Evolutionary conservation across 2,113 vertebrate genomes (phyloP), one percentile per base, ranked within the genome.

Genomic region (Nannobrachium achirus): DNA sequence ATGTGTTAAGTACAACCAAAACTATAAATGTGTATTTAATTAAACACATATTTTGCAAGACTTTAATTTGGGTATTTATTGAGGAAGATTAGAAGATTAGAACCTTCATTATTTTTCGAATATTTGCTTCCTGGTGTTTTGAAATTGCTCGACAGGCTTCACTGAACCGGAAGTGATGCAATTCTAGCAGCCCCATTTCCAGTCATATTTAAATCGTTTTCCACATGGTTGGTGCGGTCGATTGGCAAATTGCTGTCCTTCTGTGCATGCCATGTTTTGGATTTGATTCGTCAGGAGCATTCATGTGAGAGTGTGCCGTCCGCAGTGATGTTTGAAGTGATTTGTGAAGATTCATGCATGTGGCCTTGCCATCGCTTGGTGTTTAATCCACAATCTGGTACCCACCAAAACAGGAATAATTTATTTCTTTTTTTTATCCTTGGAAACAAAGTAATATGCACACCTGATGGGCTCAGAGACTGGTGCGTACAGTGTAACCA

Each of bases 161-260:
- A 70, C 63, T 89, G 84, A 89, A 77, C 85, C 75, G 68, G 84
- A 88, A 88, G 83, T 86, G 86, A 92, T 90, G 81, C 82, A 89
- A 86, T 92, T 73, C 79, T 64, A 62, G 63, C 75, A 75, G 76
- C 78, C 78, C 72, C 83, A 84, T 92, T 87, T 86, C 77, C 88
- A 83, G 84, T 88, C 88, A 88, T 91, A 88, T 92, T 88, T 88
- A 88, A 89, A 89, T 88, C 73, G 40, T 89, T 90, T 89, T 88
- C 61, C 79, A 83, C 77, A 65, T 87, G 79, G 60, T 69, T 79
- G 75, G 65, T 62, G 78, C 19, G 57, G 78, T 75, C 79, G 86
- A 78, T 69, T 86, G 80, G 76, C 70, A 75, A 81, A 82, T 66
- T 44, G 4, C 39, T 69, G 33, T 76, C 56, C 59, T 56, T 77